Evolutionary conservation across 2,888 invertebrate species (phyloP), one percentile per base, ranked within the genome.

Genomic region (Acronicta alni): DNA sequence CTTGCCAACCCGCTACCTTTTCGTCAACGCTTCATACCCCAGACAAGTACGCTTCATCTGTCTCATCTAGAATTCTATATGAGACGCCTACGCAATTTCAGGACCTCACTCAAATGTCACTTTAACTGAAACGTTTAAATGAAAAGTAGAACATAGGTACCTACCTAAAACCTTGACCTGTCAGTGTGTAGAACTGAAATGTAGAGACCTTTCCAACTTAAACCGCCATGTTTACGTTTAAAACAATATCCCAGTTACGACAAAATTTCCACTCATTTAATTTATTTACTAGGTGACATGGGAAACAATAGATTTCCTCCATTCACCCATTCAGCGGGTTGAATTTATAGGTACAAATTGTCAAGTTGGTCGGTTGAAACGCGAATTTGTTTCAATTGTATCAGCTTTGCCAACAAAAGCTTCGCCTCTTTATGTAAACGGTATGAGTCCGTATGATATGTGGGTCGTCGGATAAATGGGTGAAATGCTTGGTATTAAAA

Each of bases 321-420:
- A 72, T 75, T 72, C 54, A n/a, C n/a, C n/a, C n/a, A n/a, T n/a
- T 76, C 71, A 67, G 62, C 65, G 54, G 48, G 57, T 60, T 72
- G 66, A 75, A 75, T 79, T 64, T 64, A 79, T 79, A 76, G 67
- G 58, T 72, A 72, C 68, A 73, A 78, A 77, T 70, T 75, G 72
- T 76, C 56, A 69, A 76, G 72, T 71, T 56, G 46, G 63, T 76
- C 57, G 62, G 72, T 77, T 59, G 67, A 76, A 79, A 75, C 72
- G 72, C 74, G 75, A 78, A 79, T 83, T 85, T 83, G 81, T 83
- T 83, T 83, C 82, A 83, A 82, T 81, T 82, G 80, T 80, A 80
- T 79, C 78, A 78, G 75, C 75, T 80, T 81, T 79, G 79, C 80
- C 80, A 79, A 85, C 80, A 84, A 82, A 81, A 77, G 78, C 75